phyloP scores from a whole-genome alignment of 2,113 vertebrate genomes.

The Scopus umbretta region DNA sequence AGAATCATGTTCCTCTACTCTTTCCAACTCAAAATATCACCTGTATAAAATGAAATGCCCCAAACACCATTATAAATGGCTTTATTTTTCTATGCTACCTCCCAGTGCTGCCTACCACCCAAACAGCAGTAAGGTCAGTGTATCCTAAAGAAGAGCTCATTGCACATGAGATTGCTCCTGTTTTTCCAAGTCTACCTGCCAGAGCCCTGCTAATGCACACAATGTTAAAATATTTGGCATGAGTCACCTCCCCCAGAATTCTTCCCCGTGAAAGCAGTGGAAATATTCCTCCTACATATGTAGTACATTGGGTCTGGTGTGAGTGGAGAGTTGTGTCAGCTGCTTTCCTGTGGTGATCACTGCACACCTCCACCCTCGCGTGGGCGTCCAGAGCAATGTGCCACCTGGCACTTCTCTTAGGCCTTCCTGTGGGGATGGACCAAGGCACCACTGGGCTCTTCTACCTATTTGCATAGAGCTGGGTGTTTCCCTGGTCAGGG shows the following conservation, averaged over 20 bases:
- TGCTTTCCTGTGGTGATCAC: neutral
- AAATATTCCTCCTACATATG: neutral
- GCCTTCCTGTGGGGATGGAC: neutral
- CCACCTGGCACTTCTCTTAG: neutral
- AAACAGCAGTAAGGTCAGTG: neutral
- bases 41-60: neutral
- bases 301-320: neutral
- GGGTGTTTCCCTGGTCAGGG: neutral
- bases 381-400: neutral
- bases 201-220: neutral
- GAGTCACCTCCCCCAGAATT: neutral
- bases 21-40: neutral
- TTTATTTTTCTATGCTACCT: neutral
- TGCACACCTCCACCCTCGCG: neutral
- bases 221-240: neutral
- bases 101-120: neutral
- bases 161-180: neutral
- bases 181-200: conserved; percentile 13
- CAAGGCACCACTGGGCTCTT: neutral
- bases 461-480: neutral
- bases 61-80: neutral
- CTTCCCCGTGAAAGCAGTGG: neutral
- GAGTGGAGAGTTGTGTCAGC: neutral
- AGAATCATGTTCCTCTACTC: neutral
- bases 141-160: neutral